Evolutionary conservation across 2,888 invertebrate genomes (phyloP).

Genomic region (Platerodrilus igneus): DNA sequence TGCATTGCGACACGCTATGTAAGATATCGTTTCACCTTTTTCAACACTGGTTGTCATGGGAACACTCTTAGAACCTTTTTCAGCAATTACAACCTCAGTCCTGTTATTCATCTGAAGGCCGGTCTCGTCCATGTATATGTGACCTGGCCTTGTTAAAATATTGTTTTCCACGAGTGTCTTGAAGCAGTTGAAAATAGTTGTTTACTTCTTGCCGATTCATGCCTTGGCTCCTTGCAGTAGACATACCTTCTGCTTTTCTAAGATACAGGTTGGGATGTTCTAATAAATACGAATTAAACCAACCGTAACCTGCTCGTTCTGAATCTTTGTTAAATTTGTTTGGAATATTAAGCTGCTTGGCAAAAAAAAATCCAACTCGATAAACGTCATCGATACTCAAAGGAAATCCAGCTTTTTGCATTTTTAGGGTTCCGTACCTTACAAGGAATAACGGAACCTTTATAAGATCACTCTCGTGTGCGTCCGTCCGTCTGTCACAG

Average conservation of each 20-base stretch:
- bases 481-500: too few species aligned
- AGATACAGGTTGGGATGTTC: conserved; percentile 24
- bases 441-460: too few species aligned
- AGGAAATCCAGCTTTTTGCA: too few species aligned
- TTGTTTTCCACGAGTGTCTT: conserved; percentile 17
- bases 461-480: too few species aligned
- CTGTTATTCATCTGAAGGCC: conserved; percentile 21
- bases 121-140: conserved; percentile 29
- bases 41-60: conserved; percentile 23
- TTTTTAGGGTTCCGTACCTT: too few species aligned
- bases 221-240: conserved; percentile 29
- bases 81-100: conserved; percentile 25
- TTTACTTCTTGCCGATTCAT: too few species aligned
- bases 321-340: too few species aligned
- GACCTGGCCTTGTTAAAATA: conserved; percentile 24
- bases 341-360: too few species aligned
- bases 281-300: too few species aligned
- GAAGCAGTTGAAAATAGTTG: conserved; percentile 19
- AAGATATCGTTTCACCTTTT: conserved; percentile 32
- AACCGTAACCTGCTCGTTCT: too few species aligned
- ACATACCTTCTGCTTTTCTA: conserved; percentile 34
- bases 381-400: too few species aligned
- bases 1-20: conserved; percentile 38
- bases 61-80: conserved; percentile 29
- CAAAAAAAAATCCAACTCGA: too few species aligned